Conservation (phyloP, 2,797 vertebrate species). For the Sebastes kiyomatsui region DNA sequence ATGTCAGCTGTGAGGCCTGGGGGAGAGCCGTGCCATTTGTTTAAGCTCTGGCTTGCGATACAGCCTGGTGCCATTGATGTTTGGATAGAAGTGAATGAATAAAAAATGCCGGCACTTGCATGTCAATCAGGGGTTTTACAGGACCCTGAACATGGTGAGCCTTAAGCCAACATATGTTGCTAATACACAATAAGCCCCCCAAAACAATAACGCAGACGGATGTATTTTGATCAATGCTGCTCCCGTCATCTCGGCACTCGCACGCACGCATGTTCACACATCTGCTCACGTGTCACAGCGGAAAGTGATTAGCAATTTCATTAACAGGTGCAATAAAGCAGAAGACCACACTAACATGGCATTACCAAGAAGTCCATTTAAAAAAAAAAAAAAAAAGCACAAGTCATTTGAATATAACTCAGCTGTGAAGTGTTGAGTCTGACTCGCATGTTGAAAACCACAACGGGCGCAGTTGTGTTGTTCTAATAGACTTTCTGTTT, state of each 20-base stretch:
- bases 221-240: slow-evolving; percentile 62
- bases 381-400: not conserved
- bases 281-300: slow-evolving; percentile 54
- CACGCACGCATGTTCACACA: slow-evolving; percentile 38
- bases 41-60: slow-evolving; percentile 76
- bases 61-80: slow-evolving; percentile 75
- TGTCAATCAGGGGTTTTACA: slow-evolving; percentile 75
- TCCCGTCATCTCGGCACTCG: slow-evolving; percentile 25
- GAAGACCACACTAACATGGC: slow-evolving; percentile 11
- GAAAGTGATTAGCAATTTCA: slow-evolving; percentile 72
- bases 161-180: slow-evolving; percentile 71
- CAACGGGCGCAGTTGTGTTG: slow-evolving; percentile 42
- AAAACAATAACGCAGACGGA: slow-evolving; percentile 56
- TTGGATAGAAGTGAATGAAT: slow-evolving; percentile 82
- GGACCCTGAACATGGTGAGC: slow-evolving; percentile 53
- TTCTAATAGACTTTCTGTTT: slow-evolving; percentile 72
- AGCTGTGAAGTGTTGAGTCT: slow-evolving; percentile 37
- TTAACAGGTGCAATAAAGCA: slow-evolving; percentile 60
- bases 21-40: slow-evolving; percentile 80
- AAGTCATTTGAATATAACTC: slow-evolving; percentile 38
- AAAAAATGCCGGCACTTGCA: slow-evolving; percentile 67
- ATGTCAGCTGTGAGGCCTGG: slow-evolving; percentile 75
- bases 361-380: slow-evolving; percentile 33
- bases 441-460: slow-evolving; percentile 30
- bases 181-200: slow-evolving; percentile 39